phyloP scores from a whole-genome alignment of 1,140 invertebrate genomes.

The Cyclina sinensis region DNA sequence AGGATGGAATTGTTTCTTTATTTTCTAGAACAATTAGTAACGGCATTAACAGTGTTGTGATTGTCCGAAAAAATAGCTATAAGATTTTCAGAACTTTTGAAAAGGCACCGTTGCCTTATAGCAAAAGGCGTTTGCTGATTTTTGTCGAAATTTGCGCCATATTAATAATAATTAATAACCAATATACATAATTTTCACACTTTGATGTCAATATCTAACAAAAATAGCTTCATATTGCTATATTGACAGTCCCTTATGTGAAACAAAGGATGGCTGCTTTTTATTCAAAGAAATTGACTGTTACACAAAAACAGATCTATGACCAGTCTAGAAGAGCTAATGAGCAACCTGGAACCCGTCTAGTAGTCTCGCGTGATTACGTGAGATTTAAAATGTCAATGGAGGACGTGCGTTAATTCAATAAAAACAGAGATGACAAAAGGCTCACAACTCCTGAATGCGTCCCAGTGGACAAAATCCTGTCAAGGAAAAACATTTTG shows the following conservation, averaged over 20 bases:
- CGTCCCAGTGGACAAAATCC: conserved; percentile 6
- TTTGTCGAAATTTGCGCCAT: too few species aligned
- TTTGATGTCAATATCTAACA: not conserved
- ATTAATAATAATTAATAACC: too few species aligned
- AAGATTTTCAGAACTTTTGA: too few species aligned
- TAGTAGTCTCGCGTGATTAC: conserved; percentile 67
- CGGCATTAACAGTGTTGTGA: too few species aligned
- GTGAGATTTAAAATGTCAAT: conserved; percentile 67
- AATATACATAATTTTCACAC: too few species aligned
- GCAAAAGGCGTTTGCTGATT: too few species aligned
- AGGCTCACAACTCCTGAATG: not conserved
- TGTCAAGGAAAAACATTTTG: conserved; percentile 44
- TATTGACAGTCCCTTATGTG: not conserved
- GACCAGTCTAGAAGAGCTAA: conserved; percentile 40
- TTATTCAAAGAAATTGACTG: conserved; percentile 44
- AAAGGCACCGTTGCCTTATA: too few species aligned
- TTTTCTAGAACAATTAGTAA: too few species aligned
- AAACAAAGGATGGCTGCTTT: conserved; percentile 47
- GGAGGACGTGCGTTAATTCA: conserved; percentile 29
- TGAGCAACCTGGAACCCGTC: conserved; percentile 60
- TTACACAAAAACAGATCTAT: conserved; percentile 63
- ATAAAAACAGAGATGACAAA: conserved; percentile 59
- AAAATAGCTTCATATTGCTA: not conserved
- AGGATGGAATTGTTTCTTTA: too few species aligned
- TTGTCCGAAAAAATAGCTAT: too few species aligned